phyloP scores from a whole-genome alignment of 2,113 vertebrate genomes.

The Equus przewalskii region DNA sequence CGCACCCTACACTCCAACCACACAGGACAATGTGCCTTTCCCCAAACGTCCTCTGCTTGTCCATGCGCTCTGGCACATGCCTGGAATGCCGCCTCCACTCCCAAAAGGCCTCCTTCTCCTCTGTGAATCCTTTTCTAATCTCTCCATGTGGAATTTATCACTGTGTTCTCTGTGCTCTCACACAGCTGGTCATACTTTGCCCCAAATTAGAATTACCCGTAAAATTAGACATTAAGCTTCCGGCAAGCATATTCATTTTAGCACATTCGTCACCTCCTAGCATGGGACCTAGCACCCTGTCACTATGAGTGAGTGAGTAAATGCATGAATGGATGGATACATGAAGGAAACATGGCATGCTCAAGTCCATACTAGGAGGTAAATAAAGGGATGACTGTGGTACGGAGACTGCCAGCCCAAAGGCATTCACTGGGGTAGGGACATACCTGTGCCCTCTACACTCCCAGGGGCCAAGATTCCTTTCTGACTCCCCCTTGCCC shows the following conservation, averaged over 20 bases:
- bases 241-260: not conserved
- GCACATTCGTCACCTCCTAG: not conserved
- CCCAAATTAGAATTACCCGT: not conserved
- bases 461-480: not conserved
- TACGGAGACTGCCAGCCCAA: not conserved
- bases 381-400: not conserved
- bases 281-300: not conserved
- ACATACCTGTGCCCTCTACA: not conserved
- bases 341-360: not conserved
- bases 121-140: not conserved
- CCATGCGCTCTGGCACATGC: not conserved
- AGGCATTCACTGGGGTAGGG: not conserved
- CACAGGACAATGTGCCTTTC: not conserved
- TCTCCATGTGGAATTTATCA: not conserved
- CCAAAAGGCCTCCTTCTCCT: not conserved
- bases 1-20: not conserved
- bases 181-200: not conserved
- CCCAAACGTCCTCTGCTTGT: not conserved
- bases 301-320: not conserved
- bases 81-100: not conserved
- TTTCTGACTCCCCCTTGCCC: not conserved
- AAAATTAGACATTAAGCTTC: not conserved
- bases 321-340: not conserved
- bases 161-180: not conserved
- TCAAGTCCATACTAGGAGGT: not conserved